Evolutionary conservation across 2,113 vertebrate genomes (phyloP).

Genomic region (Nymphicus hollandicus): DNA sequence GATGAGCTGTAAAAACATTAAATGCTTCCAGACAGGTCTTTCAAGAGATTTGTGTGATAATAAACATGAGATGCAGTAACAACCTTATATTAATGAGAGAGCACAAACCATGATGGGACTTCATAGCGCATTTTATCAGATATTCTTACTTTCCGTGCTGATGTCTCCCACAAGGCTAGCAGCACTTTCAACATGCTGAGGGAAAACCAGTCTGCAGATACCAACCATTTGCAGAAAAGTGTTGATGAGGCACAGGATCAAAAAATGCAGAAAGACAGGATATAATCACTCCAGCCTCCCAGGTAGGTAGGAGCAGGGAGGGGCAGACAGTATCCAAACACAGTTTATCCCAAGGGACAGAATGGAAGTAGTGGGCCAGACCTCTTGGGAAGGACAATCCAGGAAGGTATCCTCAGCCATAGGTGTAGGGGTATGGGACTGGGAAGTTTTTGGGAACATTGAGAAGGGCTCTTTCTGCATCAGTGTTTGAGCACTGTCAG

Average conservation of each 20-base stretch:
- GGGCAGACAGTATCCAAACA: background rate
- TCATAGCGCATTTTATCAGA: background rate
- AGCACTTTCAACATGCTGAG: background rate
- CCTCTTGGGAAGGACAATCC: background rate
- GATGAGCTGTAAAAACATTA: background rate
- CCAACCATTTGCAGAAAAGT: background rate
- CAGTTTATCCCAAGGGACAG: background rate
- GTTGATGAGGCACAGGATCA: background rate
- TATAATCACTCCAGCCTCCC: background rate
- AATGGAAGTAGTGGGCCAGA: background rate
- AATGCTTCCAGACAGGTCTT: background rate
- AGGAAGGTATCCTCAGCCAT: background rate
- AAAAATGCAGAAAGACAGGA: background rate
- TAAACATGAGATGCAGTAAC: background rate
- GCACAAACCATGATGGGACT: background rate
- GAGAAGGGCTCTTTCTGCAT: background rate
- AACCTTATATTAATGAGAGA: slow-evolving; percentile 4
- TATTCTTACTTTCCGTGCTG: background rate
- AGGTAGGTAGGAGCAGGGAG: background rate
- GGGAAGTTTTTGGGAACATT: background rate
- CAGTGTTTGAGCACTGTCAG: background rate
- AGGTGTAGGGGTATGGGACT: background rate
- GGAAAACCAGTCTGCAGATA: background rate
- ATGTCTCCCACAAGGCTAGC: background rate
- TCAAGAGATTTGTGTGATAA: background rate